A percentile compares a stretch with the other conserved stretches of the same genome.
These are phyloP conservation scores for Clinocottus analis DNA, from an alignment of 2,113 vertebrate genomes.

Conservation along the genomic window DNA sequence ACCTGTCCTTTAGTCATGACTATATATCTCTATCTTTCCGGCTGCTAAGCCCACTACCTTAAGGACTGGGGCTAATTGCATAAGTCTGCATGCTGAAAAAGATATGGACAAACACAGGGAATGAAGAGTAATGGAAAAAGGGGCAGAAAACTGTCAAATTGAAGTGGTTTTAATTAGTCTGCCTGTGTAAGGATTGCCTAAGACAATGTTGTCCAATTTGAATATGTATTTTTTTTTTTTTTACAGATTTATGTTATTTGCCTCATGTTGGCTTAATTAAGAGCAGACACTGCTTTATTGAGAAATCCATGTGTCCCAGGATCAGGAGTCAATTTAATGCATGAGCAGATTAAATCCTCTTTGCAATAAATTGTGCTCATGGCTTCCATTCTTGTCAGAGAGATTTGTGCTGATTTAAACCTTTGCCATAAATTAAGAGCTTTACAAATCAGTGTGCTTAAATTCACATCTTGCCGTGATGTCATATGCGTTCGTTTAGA, in stretches of 20 bases:
- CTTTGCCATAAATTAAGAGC: slow-evolving; percentile 27
- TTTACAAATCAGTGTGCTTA: slow-evolving; percentile 31
- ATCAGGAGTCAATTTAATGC: slow-evolving; percentile 72
- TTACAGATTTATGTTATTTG: slow-evolving; percentile 54
- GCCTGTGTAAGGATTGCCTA: slow-evolving; percentile 44
- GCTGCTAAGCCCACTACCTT: slow-evolving; percentile 58
- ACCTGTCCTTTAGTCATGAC: slow-evolving; percentile 29
- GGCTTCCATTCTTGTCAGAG: slow-evolving; percentile 67
- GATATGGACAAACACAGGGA: slow-evolving; percentile 32
- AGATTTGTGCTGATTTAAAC: slow-evolving; percentile 72
- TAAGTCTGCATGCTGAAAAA: slow-evolving; percentile 49
- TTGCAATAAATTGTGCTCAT: slow-evolving; percentile 70
- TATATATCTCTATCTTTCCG: slow-evolving; percentile 57
- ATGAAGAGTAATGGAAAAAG: slow-evolving; percentile 32
- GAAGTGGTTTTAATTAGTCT: slow-evolving; percentile 60
- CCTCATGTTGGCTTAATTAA: slow-evolving; percentile 59
- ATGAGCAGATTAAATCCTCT: slow-evolving; percentile 75
- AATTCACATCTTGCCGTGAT: slow-evolving; percentile 29
- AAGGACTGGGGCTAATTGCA: slow-evolving; percentile 61
- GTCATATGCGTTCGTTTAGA: slow-evolving; percentile 6
- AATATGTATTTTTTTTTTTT: slow-evolving; percentile 20
- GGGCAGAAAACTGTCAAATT: slow-evolving; percentile 46
- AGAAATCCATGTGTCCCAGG: slow-evolving; percentile 52
- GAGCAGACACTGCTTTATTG: slow-evolving; percentile 60
- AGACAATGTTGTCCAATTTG: slow-evolving; percentile 40